Base-by-base conservation (phyloP, 64 coral and sea anemone species). In the Actinia equina region DNA sequence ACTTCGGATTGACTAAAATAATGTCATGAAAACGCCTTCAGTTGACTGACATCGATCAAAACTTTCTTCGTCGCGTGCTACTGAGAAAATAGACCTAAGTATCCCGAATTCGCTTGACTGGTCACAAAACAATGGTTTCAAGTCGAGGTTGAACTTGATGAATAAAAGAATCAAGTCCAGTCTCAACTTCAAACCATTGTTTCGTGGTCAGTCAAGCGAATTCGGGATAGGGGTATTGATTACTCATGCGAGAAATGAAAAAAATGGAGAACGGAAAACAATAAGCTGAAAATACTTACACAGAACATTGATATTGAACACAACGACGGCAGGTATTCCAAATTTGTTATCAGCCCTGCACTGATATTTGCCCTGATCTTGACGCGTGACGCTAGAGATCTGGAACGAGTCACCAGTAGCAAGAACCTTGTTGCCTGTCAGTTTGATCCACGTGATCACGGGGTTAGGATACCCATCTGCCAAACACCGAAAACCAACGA, bases 271-370 rank as follows among this genome's bases (percentile, higher is more conserved):
- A 7, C 62, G 5, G n/a, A 22, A 23, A 22, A 9, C n/a, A 7
- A 65, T 65, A 2, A 65, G 6, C 22, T 60, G 4, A 60, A 19
- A 60, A 77, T 58, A 91, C 89, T 84, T 54, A 91, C 89, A 91
- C n/a, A 62, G 74, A 20, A 91, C 89, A 86, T 91, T 63, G 7
- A 91, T 91, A 10, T 57, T 85, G 46, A 91, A 91, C 1, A 58
- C 83, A 37, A 16, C 15, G 19, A 18, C 76, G 37, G 46, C 83
- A 79, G 60, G 17, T 44, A 55, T 26, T 4, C 89, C 89, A 77
- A 91, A 59, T 25, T 70, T 71, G 77, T 91, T 91, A 71, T n/a
- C 45, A 19, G 89, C 89, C 49, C 86, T 86, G 19, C 89, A 91
- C 60, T 83, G 83, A 83, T 91, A 91, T 43, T 56, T 7, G n/a